Conservation (phyloP, 2,113 vertebrate species). For the Trogon melanurus region DNA sequence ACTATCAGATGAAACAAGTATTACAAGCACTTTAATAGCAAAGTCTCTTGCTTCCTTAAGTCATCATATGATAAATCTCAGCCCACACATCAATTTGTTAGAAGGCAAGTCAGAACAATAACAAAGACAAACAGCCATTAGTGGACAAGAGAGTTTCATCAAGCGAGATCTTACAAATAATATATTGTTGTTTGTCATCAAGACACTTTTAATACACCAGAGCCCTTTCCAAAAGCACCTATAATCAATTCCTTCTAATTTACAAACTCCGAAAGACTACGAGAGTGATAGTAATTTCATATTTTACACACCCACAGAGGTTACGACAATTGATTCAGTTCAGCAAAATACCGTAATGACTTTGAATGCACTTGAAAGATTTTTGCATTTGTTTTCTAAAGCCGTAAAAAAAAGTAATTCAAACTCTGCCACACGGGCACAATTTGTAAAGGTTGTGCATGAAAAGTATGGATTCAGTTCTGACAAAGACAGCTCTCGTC, state of each 20-base stretch:
- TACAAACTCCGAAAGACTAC: conserved; percentile 51
- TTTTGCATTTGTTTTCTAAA: conserved; percentile 79
- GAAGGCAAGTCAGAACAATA: conserved; percentile 59
- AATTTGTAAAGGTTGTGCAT: conserved; percentile 72
- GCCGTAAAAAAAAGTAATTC: conserved; percentile 73
- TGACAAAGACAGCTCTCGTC: conserved; percentile 55
- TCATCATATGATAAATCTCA: conserved; percentile 43
- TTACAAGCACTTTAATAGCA: background rate
- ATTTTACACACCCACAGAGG: conserved; percentile 79
- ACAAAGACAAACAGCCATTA: conserved; percentile 67
- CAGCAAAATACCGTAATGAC: conserved; percentile 72
- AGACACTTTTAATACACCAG: conserved; percentile 65
- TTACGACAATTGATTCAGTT: conserved; percentile 75
- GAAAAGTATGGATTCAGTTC: conserved; percentile 64
- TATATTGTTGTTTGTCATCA: conserved; percentile 72
- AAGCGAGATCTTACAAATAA: conserved; percentile 66
- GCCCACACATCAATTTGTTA: conserved; percentile 58
- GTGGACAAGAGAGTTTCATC: conserved; percentile 71
- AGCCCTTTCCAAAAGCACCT: conserved; percentile 63
- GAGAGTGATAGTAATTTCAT: conserved; percentile 74
- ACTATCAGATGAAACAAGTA: background rate
- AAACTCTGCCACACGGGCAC: conserved; percentile 65
- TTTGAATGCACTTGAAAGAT: conserved; percentile 80
- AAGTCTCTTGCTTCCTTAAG: conserved; percentile 26
- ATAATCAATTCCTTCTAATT: conserved; percentile 79